A percentile compares a stretch with the other conserved stretches of the same genome.
Conservation (phyloP, 2,113 vertebrate genomes). For the Lepus europaeus region DNA sequence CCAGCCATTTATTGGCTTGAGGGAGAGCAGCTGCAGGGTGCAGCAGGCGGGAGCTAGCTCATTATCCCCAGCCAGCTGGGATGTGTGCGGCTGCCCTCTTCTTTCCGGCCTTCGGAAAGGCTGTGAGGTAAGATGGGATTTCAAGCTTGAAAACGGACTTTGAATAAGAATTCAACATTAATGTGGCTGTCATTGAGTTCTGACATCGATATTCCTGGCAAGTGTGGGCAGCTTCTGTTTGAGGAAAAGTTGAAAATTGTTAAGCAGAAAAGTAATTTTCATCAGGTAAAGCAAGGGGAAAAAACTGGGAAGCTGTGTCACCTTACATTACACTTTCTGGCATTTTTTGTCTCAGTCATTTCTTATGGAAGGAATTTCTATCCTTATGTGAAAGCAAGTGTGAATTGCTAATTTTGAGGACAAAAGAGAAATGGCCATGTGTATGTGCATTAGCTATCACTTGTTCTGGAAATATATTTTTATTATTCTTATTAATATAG, state of each 20-base stretch:
- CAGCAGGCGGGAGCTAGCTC: constrained; percentile 1
- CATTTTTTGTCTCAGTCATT: constrained; percentile 22
- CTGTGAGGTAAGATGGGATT: constrained; percentile 29
- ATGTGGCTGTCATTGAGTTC: not conserved
- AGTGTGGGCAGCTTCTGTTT: constrained; percentile 53
- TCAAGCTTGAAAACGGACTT: constrained; percentile 58
- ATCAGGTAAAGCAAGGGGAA: not conserved
- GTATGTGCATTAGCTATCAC: not conserved
- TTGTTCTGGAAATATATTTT: constrained; percentile 28
- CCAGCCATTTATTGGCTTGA: not conserved
- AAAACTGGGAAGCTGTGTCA: constrained; percentile 27
- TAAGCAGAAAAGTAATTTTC: constrained; percentile 65
- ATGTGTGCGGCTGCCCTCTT: not conserved
- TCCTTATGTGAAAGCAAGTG: not conserved
- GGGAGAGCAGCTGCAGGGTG: not conserved
- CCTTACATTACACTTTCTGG: not conserved
- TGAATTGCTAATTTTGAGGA: constrained; percentile 43
- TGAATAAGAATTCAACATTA: constrained; percentile 44
- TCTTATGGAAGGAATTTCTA: not conserved
- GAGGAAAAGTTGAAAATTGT: constrained; percentile 47
- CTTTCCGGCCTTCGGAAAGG: constrained; percentile 29
- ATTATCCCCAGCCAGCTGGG: constrained; percentile 12
- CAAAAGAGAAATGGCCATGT: not conserved
- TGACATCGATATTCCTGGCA: constrained; percentile 18
- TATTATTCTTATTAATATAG: not conserved